A percentile compares a stretch with the other conserved stretches of the same genome.
Evolutionary conservation across 53 echinoderm and acorn worm genomes (phyloP).

Genomic region (Echinometra lucunter): DNA sequence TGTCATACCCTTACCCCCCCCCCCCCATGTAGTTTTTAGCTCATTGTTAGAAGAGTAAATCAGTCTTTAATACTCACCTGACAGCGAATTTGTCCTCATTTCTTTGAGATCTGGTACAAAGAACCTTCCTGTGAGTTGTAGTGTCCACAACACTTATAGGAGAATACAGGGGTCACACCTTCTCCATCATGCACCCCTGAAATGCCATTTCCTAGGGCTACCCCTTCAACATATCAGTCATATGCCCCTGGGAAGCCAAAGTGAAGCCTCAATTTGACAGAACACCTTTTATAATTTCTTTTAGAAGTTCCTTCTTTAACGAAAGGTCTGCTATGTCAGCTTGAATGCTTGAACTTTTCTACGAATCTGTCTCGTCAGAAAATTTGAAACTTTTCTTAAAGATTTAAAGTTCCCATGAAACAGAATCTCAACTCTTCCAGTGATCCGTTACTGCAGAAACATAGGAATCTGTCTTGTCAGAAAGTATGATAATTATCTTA

Average conservation of each 20-base stretch:
- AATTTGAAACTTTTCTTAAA: too few relatives aligned
- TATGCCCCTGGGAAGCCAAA: not conserved
- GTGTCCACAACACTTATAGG: not conserved
- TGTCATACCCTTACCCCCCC: not conserved
- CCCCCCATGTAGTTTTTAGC: not conserved
- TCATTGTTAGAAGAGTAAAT: not conserved
- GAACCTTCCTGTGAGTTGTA: not conserved
- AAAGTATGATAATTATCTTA: not conserved
- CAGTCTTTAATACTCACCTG: not conserved
- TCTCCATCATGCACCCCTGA: too few relatives aligned
- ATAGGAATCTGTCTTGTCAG: too few relatives aligned
- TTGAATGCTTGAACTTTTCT: too few relatives aligned
- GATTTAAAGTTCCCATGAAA: too few relatives aligned
- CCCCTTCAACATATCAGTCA: not conserved
- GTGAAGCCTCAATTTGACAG: not conserved
- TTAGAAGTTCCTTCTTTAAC: too few relatives aligned
- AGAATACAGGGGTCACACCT: not conserved
- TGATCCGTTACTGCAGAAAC: too few relatives aligned
- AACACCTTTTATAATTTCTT: not conserved
- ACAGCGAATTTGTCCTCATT: not conserved
- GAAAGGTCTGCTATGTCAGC: too few relatives aligned
- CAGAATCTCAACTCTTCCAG: too few relatives aligned
- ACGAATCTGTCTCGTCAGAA: too few relatives aligned
- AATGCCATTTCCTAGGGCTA: too few relatives aligned
- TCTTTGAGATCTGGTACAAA: not conserved